Conservation (phyloP, 2,113 vertebrate species). For the Nannospalax galili region DNA sequence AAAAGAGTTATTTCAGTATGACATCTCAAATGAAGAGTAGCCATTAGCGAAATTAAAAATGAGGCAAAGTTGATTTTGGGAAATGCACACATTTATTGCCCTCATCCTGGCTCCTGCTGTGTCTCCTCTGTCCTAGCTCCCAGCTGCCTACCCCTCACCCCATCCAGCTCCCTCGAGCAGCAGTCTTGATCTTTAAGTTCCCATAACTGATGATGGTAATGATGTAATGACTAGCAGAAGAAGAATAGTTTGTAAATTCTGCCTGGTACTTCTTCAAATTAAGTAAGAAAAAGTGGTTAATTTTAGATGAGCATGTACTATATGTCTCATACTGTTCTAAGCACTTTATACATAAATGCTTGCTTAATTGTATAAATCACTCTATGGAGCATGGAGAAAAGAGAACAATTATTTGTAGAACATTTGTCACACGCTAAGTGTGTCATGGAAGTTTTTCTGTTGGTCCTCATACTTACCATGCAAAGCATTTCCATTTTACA, state of each 20-base stretch:
- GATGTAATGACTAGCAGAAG: neutral
- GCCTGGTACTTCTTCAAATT: neutral
- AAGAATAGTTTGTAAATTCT: neutral
- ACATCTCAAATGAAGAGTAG: conserved; percentile 73
- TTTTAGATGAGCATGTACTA: neutral
- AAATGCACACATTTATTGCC: conserved; percentile 21
- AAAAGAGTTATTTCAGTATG: conserved; percentile 85
- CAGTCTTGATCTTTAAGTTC: neutral
- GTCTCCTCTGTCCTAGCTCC: neutral
- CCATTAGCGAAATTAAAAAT: conserved; percentile 81
- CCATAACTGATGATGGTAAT: neutral
- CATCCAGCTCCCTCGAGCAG: neutral
- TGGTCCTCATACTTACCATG: neutral
- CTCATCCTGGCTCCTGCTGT: neutral
- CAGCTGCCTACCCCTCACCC: neutral
- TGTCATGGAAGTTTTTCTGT: neutral
- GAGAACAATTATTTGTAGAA: neutral
- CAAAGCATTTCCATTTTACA: neutral
- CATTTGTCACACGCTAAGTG: neutral
- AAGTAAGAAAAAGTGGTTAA: neutral
- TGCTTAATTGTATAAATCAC: neutral
- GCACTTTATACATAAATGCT: neutral
- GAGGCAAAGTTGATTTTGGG: conserved; percentile 63
- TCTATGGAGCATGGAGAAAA: neutral
- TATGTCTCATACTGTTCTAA: neutral